phyloP scores from a whole-genome alignment of 2,113 vertebrate genomes.

The Nesogale talazaci region DNA sequence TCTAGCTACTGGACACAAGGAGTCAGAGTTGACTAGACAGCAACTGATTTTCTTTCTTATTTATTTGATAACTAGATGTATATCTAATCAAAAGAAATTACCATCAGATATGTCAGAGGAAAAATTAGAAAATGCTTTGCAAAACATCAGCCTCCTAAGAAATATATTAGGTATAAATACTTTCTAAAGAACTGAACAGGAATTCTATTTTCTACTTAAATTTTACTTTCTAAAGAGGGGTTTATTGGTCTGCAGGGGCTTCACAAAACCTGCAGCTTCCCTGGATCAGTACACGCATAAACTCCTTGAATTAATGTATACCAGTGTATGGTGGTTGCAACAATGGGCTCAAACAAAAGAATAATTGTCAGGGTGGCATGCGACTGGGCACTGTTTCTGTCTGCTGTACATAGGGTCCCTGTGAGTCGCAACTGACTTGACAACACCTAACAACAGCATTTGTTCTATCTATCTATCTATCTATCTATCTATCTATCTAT shows the following conservation, averaged over 20 bases:
- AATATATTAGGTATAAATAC: neutral
- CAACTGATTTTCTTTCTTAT: neutral
- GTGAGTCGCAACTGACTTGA: too few relatives aligned
- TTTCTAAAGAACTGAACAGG: neutral
- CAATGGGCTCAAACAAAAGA: too few relatives aligned
- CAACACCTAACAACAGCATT: too few relatives aligned
- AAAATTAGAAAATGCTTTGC: neutral
- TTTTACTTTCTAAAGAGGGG: neutral
- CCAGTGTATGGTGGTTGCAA: neutral
- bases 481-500: too few relatives aligned
- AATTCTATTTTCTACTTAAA: slow-evolving; percentile 22
- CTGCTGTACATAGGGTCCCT: too few relatives aligned
- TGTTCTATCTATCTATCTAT: too few relatives aligned
- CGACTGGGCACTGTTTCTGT: too few relatives aligned
- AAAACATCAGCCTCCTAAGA: neutral
- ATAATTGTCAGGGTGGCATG: too few relatives aligned
- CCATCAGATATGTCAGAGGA: neutral
- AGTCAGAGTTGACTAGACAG: neutral
- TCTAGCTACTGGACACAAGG: neutral
- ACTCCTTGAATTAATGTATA: neutral
- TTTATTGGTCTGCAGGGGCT: neutral
- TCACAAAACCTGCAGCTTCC: neutral
- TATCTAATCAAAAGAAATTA: slow-evolving; percentile 3
- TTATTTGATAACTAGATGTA: neutral
- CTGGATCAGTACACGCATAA: neutral